Base-by-base conservation (phyloP, 2,888 invertebrate species). In the Hymenopus coronatus region DNA sequence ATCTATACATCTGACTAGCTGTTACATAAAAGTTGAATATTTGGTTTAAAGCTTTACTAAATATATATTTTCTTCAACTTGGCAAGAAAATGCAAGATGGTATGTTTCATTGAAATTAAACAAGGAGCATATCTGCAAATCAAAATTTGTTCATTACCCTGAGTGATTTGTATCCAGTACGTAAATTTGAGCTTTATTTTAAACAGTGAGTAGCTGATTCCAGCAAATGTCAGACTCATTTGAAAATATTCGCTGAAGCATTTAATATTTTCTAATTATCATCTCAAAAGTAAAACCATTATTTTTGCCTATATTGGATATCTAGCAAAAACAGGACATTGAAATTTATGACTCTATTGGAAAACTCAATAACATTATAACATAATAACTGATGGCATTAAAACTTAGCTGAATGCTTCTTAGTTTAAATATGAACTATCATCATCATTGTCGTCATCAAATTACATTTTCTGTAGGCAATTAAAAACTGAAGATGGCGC, bases 41-140 rank as follows among this genome's bases (percentile, higher is more conserved):
- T 89, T 89, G 89, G 89, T 89, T 83, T 89, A 89, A 86, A 84
- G 86, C 88, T 70, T 70, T 70, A 54, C 81, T 46, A 46, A 84
- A 30, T 84, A 14, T 83, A 25, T 70, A 20, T 70, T 20, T 46
- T 70, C 20, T 25, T 70, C 20, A 70, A 40, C 28, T 30, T 30
- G 33, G 33, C 28, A n/a, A 28, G 20, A 28, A 84, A 28, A 84
- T 28, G 20, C 27, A 28, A 84, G 20, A 28, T 28, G 40, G 12
- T 25, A 85, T 85, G 28, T 33, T 40, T 28, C 54, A 12, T 3
- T 85, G 40, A 40, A 12, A 12, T 40, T 28, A 54, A 27, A n/a
- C 20, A 25, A 83, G 25, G 20, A 83, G 6, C 30, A 83, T 20
- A 27, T 8, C 83, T 30, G 9, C 27, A 27, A 15, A 83, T 28